Conservation (phyloP, 2,113 vertebrate species). For the Scomber colias region DNA sequence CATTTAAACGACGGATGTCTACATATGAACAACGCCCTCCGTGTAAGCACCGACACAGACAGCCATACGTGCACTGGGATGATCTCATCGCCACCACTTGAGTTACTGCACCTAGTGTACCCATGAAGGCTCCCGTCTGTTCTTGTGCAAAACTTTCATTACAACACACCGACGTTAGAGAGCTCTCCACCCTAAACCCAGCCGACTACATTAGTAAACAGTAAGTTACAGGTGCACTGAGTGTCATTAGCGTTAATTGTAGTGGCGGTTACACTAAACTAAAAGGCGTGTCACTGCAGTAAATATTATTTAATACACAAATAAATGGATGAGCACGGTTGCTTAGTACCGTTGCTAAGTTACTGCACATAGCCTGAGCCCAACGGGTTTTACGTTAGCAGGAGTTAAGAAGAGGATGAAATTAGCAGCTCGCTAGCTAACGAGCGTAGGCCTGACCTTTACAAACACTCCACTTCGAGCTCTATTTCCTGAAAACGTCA, state of each 20-base stretch:
- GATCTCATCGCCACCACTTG: constrained; percentile 9
- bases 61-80: background rate
- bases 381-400: constrained; percentile 55
- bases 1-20: background rate
- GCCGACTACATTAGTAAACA: background rate
- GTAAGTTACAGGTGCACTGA: constrained; percentile 56
- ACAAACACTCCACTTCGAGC: background rate
- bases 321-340: background rate
- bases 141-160: too few relatives aligned
- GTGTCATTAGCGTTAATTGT: constrained; percentile 25
- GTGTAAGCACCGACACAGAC: background rate
- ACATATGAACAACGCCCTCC: background rate
- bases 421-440: constrained; percentile 63
- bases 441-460: constrained; percentile 34
- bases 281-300: background rate
- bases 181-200: too few relatives aligned
- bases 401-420: constrained; percentile 59
- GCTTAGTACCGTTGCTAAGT: background rate
- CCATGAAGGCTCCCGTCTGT: background rate
- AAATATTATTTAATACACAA: background rate
- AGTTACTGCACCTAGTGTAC: background rate
- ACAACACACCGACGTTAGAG: background rate
- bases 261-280: background rate
- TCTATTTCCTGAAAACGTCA: background rate
- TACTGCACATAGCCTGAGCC: constrained; percentile 39